Percentiles rank a stretch among this genome's conserved stretches.
Evolutionary conservation across 2,113 vertebrate genomes (phyloP).

Genomic region (Cyprinodon variegatus): DNA sequence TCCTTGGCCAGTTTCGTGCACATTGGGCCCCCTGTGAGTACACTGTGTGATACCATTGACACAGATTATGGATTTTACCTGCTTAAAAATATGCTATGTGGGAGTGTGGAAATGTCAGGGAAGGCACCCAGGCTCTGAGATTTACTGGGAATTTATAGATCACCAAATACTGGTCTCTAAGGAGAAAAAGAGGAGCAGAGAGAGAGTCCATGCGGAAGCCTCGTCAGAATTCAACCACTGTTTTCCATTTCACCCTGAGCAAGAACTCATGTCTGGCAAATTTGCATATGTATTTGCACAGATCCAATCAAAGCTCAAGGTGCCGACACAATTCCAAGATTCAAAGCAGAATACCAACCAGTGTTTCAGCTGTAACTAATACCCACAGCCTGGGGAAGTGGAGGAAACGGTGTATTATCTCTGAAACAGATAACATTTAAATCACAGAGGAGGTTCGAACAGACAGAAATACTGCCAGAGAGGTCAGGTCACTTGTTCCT

Average conservation of each 20-base stretch:
- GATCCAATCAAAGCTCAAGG: slow-evolving; percentile 82
- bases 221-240: slow-evolving; percentile 74
- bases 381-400: slow-evolving; percentile 55
- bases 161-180: slow-evolving; percentile 67
- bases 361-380: slow-evolving; percentile 75
- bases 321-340: slow-evolving; percentile 75
- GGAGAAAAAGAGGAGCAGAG: slow-evolving; percentile 30
- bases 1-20: slow-evolving; percentile 66
- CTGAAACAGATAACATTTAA: slow-evolving; percentile 70
- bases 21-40: slow-evolving; percentile 62
- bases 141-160: slow-evolving; percentile 81
- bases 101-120: slow-evolving; percentile 79
- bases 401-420: slow-evolving; percentile 59
- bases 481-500: slow-evolving; percentile 60
- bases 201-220: slow-evolving; percentile 41
- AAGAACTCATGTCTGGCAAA: slow-evolving; percentile 73
- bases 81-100: slow-evolving; percentile 79
- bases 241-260: slow-evolving; percentile 76
- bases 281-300: slow-evolving; percentile 82
- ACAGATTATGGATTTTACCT: slow-evolving; percentile 83
- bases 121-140: slow-evolving; percentile 69
- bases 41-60: slow-evolving; percentile 80
- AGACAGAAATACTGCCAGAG: slow-evolving; percentile 31
- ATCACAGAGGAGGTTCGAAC: slow-evolving; percentile 62
- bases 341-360: slow-evolving; percentile 71